Percentiles rank a stretch among this genome's conserved stretches.
Conservation (phyloP, 2,888 invertebrate genomes). For the Mythimna albipuncta region DNA sequence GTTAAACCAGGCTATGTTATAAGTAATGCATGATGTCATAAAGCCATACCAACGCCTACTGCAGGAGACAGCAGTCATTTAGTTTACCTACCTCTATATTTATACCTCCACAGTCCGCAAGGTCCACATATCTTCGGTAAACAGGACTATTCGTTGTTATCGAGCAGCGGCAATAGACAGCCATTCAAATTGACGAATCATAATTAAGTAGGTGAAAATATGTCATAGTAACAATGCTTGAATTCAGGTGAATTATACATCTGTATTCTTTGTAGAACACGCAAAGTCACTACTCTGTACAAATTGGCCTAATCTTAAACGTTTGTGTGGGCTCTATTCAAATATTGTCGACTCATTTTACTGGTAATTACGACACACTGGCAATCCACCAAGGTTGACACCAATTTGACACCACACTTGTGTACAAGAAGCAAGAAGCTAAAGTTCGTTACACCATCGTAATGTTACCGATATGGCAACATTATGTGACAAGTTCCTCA, state of each 20-base stretch:
- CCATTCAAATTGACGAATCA: conserved; percentile 27
- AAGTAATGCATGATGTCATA: conserved; percentile 37
- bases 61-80: conserved; percentile 17
- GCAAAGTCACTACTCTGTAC: conserved; percentile 56
- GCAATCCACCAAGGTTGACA: conserved; percentile 66
- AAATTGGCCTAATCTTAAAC: conserved; percentile 62
- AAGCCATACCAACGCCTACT: conserved; percentile 9
- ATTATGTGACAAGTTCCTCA: conserved; percentile 56
- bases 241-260: conserved; percentile 24
- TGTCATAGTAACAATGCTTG: conserved; percentile 38
- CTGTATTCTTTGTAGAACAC: conserved; percentile 32
- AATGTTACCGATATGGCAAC: conserved; percentile 53
- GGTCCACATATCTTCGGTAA: conserved; percentile 2
- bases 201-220: conserved; percentile 21
- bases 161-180: not conserved
- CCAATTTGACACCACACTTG: conserved; percentile 66
- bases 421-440: conserved; percentile 65
- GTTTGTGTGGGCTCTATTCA: conserved; percentile 61
- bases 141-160: not conserved
- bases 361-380: conserved; percentile 55
- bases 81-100: conserved; percentile 3
- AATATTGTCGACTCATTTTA: conserved; percentile 69
- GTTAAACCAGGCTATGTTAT: conserved; percentile 6
- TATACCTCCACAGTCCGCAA: not conserved
- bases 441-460: conserved; percentile 51